Base-by-base conservation (phyloP, 2,888 invertebrate species). In the Oscheius myriophilus region DNA sequence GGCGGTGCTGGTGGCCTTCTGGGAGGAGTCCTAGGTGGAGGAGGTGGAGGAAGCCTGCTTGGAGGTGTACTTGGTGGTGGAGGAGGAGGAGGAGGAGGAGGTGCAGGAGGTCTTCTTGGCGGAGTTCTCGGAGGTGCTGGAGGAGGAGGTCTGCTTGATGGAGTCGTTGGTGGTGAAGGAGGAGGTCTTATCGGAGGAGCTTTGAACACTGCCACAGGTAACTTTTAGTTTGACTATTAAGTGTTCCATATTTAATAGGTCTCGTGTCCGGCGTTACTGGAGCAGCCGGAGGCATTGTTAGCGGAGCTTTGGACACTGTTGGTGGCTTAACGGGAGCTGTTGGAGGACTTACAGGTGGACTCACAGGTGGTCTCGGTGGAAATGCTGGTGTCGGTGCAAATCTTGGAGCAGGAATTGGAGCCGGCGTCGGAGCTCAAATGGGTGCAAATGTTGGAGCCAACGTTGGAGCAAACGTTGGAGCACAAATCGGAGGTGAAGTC, bases 41-140 rank as follows among this genome's bases (percentile, higher is more conserved):
- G 33, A 33, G 33, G 33, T 33, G 33, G 33, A 33, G 33, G 33
- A 33, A 9, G 33, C 9, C 33, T 33, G 3, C 33, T 33, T 9
- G 33, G 33, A 6, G 33, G 33, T 6, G 33, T 33, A 6, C 33
- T 33, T 9, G 33, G 33, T 6, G 55, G n/a, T 25, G 55, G 55
- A 33, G 55, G 33, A 26, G 55, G 55, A 26, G 55, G 55, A 14
- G 55, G 55, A n/a, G 55, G 55, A 18, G 55, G 55, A 14, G 55
- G 55, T 11, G n/a, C n/a, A 55, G 55, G 55, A 26, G 55, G 55
- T n/a, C 41, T 55, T 2, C 16, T 55, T 1, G 55, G 33, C 11
- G 55, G 55, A 25, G 39, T 55, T 33, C 39, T 55, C 6, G 55
- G 55, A 2, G 55, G 55, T 6, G 55, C 33, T n/a, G 55, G 54